phyloP scores from a whole-genome alignment of 1,140 invertebrate species.

The Drosophila littoralis region DNA sequence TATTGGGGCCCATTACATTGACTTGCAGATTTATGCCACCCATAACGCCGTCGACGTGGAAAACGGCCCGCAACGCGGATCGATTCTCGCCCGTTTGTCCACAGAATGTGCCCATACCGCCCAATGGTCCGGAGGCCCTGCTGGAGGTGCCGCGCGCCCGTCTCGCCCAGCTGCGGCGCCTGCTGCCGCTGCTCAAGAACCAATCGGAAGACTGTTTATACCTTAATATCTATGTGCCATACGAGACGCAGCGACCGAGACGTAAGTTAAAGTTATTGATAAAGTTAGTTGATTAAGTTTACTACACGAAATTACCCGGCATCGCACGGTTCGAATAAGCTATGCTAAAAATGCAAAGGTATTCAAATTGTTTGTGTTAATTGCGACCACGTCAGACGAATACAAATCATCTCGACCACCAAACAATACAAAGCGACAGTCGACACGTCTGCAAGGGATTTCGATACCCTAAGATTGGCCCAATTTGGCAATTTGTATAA shows the following conservation, averaged over 20 bases:
- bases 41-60: conserved; percentile 95
- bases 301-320: too few relatives aligned
- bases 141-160: conserved; percentile 91
- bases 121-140: conserved; percentile 89
- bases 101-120: conserved; percentile 90
- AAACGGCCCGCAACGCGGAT: conserved; percentile 91
- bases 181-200: conserved; percentile 92
- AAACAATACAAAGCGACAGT: too few relatives aligned
- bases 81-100: conserved; percentile 95
- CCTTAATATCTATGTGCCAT: conserved; percentile 97
- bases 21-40: conserved; percentile 95
- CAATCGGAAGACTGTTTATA: conserved; percentile 99
- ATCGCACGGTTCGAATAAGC: too few relatives aligned
- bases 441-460: too few relatives aligned
- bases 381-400: too few relatives aligned
- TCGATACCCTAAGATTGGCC: too few relatives aligned
- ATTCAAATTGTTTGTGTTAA: too few relatives aligned
- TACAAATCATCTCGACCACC: too few relatives aligned
- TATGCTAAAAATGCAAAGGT: too few relatives aligned
- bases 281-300: too few relatives aligned
- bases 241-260: conserved; percentile 63
- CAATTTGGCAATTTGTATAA: too few relatives aligned
- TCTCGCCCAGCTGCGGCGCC: conserved; percentile 91
- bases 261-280: conserved; percentile 75
- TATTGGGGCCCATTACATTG: conserved; percentile 31